Evolutionary conservation across 2,113 vertebrate genomes (phyloP).

Genomic region (Nibea coibor): DNA sequence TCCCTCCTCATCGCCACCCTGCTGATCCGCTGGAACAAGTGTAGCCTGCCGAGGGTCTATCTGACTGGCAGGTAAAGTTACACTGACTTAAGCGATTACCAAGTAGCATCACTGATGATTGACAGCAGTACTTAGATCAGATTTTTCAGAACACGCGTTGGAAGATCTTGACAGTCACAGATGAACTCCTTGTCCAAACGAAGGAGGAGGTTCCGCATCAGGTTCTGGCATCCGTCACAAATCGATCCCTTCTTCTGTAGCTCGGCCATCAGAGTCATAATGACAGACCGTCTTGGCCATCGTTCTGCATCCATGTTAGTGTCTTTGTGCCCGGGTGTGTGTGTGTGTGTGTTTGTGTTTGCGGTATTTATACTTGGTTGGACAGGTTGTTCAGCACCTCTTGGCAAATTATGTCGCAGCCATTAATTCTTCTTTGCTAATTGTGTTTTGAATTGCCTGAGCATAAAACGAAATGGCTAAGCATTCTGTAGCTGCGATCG

Average conservation of each 20-base stretch:
- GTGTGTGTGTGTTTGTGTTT: not conserved
- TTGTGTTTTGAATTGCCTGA: conserved; percentile 23
- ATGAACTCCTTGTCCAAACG: not conserved
- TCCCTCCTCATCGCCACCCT: not conserved
- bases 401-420: not conserved
- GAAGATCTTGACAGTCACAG: not conserved
- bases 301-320: not conserved
- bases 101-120: not conserved
- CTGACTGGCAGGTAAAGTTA: not conserved
- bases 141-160: not conserved
- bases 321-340: not conserved
- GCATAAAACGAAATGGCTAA: conserved; percentile 16
- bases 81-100: not conserved
- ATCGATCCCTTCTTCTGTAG: conserved; percentile 9
- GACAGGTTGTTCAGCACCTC: conserved; percentile 23
- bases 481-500: conserved; percentile 6
- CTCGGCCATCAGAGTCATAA: not conserved
- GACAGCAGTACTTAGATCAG: not conserved
- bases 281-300: not conserved
- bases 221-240: not conserved
- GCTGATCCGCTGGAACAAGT: not conserved
- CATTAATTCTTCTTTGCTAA: conserved; percentile 24
- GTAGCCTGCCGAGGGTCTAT: not conserved
- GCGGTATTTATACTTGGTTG: conserved; percentile 12
- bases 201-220: not conserved